Base-by-base conservation (phyloP, 1,140 invertebrate genomes). In the Drosophila melanica region DNA sequence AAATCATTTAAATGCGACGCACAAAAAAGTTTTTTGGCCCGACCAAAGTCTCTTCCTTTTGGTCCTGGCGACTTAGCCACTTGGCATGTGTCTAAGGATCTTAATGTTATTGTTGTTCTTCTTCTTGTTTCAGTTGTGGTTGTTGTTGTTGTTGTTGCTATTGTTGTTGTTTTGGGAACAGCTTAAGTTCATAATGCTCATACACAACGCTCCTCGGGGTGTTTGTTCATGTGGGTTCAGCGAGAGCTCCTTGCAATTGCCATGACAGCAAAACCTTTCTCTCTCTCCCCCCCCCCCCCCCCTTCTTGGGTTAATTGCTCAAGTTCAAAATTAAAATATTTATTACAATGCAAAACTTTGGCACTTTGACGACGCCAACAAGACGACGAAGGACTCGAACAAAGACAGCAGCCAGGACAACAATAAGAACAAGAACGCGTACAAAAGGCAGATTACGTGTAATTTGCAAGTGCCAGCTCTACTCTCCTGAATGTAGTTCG, bases 271-370 rank as follows among this genome's bases (percentile, higher is more conserved):
- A 18, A 11, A 4, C 30, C 6, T 35, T 23, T 27, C n/a, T n/a
- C n/a, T n/a, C n/a, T n/a, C n/a, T n/a, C 39, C 10, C 30, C 35
- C 48, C 20, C 16, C 48, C 58, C 3, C 50, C 18, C 11, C 37
- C 10, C 41, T 73, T 89, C 66, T 72, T 67, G 84, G 84, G 84
- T 87, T 87, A 87, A 87, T 87, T 87, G 82, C 82, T 89, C 82
- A 89, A 89, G 84, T 87, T 87, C 75, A 87, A 89, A 87, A 87
- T 87, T 87, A 87, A 87, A 87, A 87, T 87, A 87, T 87, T 87
- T 87, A 87, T 87, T 89, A 87, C 82, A 87, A 87, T 87, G 84
- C 78, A 87, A 87, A 87, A 87, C 82, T 87, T 87, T 87, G 75
- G 79, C 79, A 87, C 84, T 87, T 87, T 86, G 79, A 74, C 79